A percentile compares a stretch with the other conserved stretches of the same genome.
phyloP scores from a whole-genome alignment of 2,113 vertebrate genomes.

The Neogobius melanostomus region DNA sequence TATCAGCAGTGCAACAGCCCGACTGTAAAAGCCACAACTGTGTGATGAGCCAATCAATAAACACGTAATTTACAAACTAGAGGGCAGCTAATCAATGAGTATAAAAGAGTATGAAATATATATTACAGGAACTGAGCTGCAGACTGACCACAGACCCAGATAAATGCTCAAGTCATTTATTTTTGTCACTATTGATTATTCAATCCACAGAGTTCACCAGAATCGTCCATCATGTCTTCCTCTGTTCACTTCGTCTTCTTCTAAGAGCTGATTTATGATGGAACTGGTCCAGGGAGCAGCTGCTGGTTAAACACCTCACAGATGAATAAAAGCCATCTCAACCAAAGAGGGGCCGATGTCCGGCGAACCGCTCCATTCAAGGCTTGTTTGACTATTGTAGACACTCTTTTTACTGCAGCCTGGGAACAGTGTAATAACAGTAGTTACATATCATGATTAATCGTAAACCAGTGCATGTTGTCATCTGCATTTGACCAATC shows the following conservation, averaged over 20 bases:
- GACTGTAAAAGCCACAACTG: conserved; percentile 40
- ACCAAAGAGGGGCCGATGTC: conserved; percentile 32
- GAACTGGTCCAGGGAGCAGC: conserved; percentile 47
- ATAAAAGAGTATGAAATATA: conserved; percentile 72
- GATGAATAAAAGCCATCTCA: conserved; percentile 37
- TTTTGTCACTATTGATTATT: conserved; percentile 71
- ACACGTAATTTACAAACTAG: conserved; percentile 69
- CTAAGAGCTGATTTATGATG: conserved; percentile 57
- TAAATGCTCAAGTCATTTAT: conserved; percentile 63
- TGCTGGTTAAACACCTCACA: conserved; percentile 54
- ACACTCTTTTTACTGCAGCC: too few species aligned
- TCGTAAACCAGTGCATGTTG: too few species aligned
- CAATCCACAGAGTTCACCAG: conserved; percentile 57
- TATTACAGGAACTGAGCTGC: conserved; percentile 48
- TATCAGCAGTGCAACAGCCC: conserved; percentile 47
- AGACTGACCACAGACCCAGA: conserved; percentile 49
- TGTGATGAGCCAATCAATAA: conserved; percentile 65
- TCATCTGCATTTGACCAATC: too few species aligned
- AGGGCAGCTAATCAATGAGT: conserved; percentile 62
- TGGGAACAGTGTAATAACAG: too few species aligned
- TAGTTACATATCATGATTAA: too few species aligned
- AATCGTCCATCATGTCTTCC: conserved; percentile 64
- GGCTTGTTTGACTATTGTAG: neutral
- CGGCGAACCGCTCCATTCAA: conserved; percentile 23
- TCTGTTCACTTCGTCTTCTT: conserved; percentile 47